phyloP scores from a whole-genome alignment of 1,140 invertebrate species.

The Doryteuthis pealeii region DNA sequence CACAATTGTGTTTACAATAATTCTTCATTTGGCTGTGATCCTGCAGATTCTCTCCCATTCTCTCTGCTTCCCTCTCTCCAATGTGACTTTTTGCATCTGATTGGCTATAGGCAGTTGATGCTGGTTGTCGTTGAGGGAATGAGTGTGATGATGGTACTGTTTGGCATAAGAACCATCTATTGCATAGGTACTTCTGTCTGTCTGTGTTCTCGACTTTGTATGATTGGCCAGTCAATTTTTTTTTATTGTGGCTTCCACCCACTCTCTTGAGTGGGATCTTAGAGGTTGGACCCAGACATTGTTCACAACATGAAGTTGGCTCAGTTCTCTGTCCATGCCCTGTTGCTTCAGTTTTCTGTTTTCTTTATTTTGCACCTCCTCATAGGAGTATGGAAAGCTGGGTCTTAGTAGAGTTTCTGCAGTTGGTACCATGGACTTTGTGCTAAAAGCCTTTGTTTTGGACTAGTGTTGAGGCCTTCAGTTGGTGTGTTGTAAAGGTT shows the following conservation, averaged over 20 bases:
- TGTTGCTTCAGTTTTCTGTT: not conserved
- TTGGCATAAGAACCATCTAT: too few species aligned
- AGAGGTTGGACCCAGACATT: not conserved
- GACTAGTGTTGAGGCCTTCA: not conserved
- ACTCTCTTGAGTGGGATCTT: not conserved
- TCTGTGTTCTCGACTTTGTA: too few species aligned
- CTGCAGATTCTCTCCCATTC: too few species aligned
- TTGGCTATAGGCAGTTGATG: too few species aligned
- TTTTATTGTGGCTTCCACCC: not conserved
- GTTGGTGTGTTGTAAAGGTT: constrained; percentile 14
- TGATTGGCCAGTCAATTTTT: not conserved
- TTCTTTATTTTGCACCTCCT: not conserved
- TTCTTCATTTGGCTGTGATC: too few species aligned
- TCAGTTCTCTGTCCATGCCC: not conserved
- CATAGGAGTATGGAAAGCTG: not conserved
- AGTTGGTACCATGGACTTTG: not conserved
- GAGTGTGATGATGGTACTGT: too few species aligned
- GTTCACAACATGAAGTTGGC: not conserved
- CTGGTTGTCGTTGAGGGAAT: too few species aligned
- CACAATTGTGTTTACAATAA: too few species aligned
- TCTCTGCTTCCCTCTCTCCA: too few species aligned
- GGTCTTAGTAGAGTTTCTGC: not conserved
- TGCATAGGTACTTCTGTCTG: too few species aligned
- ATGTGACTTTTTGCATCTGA: too few species aligned
- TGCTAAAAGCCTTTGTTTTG: constrained; percentile 11